Conservation (phyloP, 64 coral and sea anemone species). For the Stylophora pistillata region DNA sequence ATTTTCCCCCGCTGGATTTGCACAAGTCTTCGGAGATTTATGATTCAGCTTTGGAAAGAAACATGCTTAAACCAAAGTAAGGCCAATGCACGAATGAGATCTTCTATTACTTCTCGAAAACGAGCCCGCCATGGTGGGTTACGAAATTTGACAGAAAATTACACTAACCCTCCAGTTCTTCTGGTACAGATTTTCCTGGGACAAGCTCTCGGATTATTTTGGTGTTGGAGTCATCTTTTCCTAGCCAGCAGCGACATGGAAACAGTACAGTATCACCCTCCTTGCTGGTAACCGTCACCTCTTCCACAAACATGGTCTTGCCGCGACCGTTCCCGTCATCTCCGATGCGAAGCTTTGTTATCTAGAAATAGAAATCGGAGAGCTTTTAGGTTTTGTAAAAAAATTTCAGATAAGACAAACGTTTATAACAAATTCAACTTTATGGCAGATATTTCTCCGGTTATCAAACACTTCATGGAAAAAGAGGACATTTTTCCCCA, state of each 20-base stretch:
- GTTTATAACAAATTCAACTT: too few relatives aligned
- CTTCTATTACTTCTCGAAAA: too few relatives aligned
- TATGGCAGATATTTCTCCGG: too few relatives aligned
- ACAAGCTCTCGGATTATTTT: conserved; percentile 57
- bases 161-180: conserved; percentile 54
- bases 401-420: too few relatives aligned
- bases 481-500: too few relatives aligned
- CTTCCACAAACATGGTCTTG: conserved; percentile 68
- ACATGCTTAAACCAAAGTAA: too few relatives aligned
- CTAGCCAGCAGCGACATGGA: conserved; percentile 80
- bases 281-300: conserved; percentile 63
- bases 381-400: too few relatives aligned
- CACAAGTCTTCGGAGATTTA: too few relatives aligned
- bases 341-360: conserved; percentile 72
- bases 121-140: neutral
- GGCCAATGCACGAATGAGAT: too few relatives aligned
- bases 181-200: conserved; percentile 71
- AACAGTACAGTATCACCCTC: conserved; percentile 70
- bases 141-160: neutral
- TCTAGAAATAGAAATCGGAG: conserved; percentile 18
- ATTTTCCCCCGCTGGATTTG: too few relatives aligned
- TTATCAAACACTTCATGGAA: too few relatives aligned
- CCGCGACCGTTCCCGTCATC: conserved; percentile 64
- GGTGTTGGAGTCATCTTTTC: conserved; percentile 52
- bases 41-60: too few relatives aligned